phyloP scores from a whole-genome alignment of 2,797 vertebrate genomes.

The Mormyrops boulengeri region DNA sequence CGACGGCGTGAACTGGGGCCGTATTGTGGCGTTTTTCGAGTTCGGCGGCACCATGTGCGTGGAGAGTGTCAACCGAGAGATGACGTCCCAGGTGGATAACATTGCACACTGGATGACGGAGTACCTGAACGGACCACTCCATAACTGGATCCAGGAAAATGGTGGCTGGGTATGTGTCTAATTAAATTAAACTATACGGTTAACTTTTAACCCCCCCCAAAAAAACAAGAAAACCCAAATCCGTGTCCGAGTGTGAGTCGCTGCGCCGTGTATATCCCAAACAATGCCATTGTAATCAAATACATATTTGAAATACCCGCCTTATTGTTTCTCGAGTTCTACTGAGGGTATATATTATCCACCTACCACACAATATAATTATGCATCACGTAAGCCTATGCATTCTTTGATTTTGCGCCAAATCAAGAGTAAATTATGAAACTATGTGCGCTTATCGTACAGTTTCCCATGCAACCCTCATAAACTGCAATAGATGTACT shows the following conservation, averaged over 20 bases:
- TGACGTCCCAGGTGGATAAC: conserved; percentile 70
- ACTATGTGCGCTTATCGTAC: not conserved
- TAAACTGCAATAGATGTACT: not conserved
- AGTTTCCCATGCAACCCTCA: not conserved
- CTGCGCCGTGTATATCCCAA: not conserved
- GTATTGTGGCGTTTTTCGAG: conserved; percentile 83
- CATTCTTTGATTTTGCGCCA: not conserved
- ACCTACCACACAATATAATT: not conserved
- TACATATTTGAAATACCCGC: not conserved
- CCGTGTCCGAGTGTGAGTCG: not conserved
- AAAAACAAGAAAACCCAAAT: not conserved
- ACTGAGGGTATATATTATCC: not conserved
- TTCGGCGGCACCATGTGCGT: conserved; percentile 80
- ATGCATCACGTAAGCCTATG: not conserved
- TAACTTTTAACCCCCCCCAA: not conserved
- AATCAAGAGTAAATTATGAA: not conserved
- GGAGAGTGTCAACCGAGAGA: conserved; percentile 72
- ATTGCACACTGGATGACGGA: conserved; percentile 83
- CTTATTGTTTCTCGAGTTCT: not conserved
- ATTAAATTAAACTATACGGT: not conserved
- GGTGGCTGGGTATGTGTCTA: conserved; percentile 81
- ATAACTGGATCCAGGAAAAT: conserved; percentile 81
- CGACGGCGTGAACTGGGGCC: conserved; percentile 86
- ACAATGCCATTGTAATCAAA: not conserved
- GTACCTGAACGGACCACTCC: conserved; percentile 78